Evolutionary conservation across 2,888 invertebrate species (phyloP).

Genomic region (Poecilobothrus nobilitatus): DNA sequence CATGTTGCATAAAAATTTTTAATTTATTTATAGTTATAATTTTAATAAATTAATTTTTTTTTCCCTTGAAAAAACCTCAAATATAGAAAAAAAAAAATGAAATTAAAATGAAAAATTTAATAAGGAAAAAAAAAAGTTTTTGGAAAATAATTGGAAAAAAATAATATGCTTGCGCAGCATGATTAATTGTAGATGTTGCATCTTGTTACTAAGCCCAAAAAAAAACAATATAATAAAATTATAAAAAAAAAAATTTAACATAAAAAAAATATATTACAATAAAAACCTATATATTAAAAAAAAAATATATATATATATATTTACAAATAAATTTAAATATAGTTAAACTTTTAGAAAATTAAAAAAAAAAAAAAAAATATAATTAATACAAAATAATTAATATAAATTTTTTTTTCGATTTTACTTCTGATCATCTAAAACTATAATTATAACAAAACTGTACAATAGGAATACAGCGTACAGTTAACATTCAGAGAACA

Average conservation of each 20-base stretch:
- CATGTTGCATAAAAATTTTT: not conserved
- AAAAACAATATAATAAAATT: not conserved
- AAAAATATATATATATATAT: not conserved
- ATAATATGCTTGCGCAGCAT: not conserved
- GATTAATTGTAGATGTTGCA: slow-evolving; percentile 2
- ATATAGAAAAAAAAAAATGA: not conserved
- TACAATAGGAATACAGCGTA: slow-evolving; percentile 84
- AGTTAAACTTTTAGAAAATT: not conserved
- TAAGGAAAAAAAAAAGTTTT: too few relatives aligned
- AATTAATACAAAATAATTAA: slow-evolving; percentile 2
- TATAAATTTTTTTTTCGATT: not conserved
- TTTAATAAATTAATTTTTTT: too few relatives aligned
- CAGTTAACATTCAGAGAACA: slow-evolving; percentile 96
- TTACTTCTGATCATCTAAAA: not conserved
- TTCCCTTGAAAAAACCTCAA: not conserved
- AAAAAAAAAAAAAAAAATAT: slow-evolving; percentile 11
- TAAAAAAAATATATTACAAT: not conserved
- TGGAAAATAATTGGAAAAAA: too few relatives aligned
- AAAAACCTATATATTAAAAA: not conserved
- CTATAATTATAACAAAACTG: slow-evolving; percentile 13
- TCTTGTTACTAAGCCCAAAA: not conserved
- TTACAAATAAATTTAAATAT: not conserved
- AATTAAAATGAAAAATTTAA: not conserved
- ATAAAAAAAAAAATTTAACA: not conserved
- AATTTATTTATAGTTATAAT: not conserved